A percentile compares a stretch with the other conserved stretches of the same genome.
phyloP scores from a whole-genome alignment of 2,888 invertebrate genomes.

The Ametastegia equiseti region DNA sequence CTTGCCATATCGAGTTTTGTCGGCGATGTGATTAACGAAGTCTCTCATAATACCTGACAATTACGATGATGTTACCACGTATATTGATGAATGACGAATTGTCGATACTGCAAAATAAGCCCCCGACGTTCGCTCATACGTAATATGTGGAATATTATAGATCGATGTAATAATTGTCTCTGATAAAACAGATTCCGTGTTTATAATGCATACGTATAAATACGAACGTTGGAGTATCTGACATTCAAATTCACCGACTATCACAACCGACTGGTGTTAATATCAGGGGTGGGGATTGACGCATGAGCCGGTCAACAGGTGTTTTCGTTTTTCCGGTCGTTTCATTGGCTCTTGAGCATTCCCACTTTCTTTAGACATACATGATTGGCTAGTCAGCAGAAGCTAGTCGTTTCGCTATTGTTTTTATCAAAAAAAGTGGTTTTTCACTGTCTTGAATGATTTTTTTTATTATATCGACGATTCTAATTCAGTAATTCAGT shows the following conservation, averaged over 20 bases:
- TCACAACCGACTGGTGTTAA: not conserved
- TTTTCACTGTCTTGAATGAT: not conserved
- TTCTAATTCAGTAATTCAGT: not conserved
- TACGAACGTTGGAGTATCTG: not conserved
- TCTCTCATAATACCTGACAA: no score
- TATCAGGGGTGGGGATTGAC: not conserved
- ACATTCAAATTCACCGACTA: not conserved
- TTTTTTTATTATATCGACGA: not conserved
- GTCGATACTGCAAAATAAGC: no score
- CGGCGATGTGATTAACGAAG: not conserved
- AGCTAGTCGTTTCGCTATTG: not conserved
- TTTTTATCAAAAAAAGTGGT: not conserved
- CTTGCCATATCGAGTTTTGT: not conserved
- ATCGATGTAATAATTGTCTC: no score
- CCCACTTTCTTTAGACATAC: not conserved
- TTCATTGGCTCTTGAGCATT: not conserved
- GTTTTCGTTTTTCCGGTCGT: not conserved
- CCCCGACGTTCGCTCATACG: no score
- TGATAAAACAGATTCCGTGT: no score
- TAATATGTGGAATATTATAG: no score
- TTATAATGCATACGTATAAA: not conserved
- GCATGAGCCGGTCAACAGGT: conserved; percentile 1
- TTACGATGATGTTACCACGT: not conserved
- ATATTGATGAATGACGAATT: no score
- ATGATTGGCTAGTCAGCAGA: not conserved